Evolutionary conservation across 2,113 vertebrate genomes (phyloP), one percentile per base, ranked within the genome.

Genomic region (Ranitomeya variabilis): DNA sequence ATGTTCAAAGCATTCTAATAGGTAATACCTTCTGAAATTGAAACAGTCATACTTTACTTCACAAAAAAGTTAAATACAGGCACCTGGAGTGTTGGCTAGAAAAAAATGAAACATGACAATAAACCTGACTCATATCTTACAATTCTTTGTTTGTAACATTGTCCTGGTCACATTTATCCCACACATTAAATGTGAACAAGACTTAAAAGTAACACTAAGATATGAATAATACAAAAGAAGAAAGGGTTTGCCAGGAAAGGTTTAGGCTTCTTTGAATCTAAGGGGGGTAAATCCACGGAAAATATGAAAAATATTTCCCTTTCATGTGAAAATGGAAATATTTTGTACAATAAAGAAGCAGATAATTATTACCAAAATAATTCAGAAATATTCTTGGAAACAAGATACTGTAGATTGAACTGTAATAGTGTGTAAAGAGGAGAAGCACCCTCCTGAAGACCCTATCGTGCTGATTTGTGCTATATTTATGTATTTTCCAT

Each of bases 201-300:
- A 62, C 55, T n/a, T 86, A 76, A 71, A 85, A 76, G 84, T 86
- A 77, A 62, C 51, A 57, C 6, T 15, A 77, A 37, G 85, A 62
- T 77, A 77, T 86, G 73, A 86, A 64, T 85, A 77, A 77, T 64
- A 86, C 66, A 74, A 85, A 74, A 71, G 66, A 85, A 74, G 45
- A 85, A 73, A 60, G 52, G 15, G 7, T 86, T n/a, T 51, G 18
- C 31, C 26, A 51, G 14, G 16, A 86, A 62, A 86, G 69, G 69
- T 37, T 51, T 59, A 59, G 54, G 45, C 1, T n/a, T 55, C 85
- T 86, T 86, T 86, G 85, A 86, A 86, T 55, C 85, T 62, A 19
- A 23, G 18, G 57, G 84, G 60, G 85, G 54, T 86, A 23, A 86
- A 86, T 54, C 66, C 67, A 73, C 52, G 83, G 52, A 37, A 64